Percentiles rank a stretch among this genome's conserved stretches.
Conservation (phyloP, 2,113 vertebrate species). For the Boulengeromyrus knoepffleri region DNA sequence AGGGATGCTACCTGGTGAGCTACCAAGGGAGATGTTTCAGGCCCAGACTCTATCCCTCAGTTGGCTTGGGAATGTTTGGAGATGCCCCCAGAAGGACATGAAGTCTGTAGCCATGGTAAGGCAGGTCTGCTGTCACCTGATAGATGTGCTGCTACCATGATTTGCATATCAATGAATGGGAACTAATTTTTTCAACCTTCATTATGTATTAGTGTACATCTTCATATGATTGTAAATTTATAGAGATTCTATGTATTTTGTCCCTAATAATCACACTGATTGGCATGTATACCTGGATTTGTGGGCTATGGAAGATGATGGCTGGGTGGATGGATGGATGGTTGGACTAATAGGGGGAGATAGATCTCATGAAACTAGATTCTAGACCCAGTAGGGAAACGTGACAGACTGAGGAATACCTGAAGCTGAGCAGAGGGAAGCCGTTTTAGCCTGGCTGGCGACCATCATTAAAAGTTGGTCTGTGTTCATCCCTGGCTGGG, state of each 20-base stretch:
- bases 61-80: background rate
- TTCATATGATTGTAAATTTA: background rate
- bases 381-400: background rate
- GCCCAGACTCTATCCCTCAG: background rate
- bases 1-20: background rate
- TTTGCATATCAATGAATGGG: background rate
- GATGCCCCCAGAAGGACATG: background rate
- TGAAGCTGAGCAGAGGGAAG: background rate
- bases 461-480: background rate
- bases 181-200: background rate
- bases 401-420: background rate
- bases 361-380: background rate
- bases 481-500: background rate
- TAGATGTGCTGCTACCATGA: background rate
- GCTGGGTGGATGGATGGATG: background rate
- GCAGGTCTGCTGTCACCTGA: background rate
- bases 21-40: background rate
- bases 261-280: background rate
- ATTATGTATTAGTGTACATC: background rate
- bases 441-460: background rate
- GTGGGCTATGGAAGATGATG: background rate
- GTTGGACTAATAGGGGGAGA: background rate
- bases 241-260: background rate
- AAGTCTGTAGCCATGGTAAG: background rate
- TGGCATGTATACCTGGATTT: background rate